Evolutionary conservation across 1,140 invertebrate genomes (phyloP), one percentile per base, ranked within the genome.

Genomic region (Tetramorium alpestre): DNA sequence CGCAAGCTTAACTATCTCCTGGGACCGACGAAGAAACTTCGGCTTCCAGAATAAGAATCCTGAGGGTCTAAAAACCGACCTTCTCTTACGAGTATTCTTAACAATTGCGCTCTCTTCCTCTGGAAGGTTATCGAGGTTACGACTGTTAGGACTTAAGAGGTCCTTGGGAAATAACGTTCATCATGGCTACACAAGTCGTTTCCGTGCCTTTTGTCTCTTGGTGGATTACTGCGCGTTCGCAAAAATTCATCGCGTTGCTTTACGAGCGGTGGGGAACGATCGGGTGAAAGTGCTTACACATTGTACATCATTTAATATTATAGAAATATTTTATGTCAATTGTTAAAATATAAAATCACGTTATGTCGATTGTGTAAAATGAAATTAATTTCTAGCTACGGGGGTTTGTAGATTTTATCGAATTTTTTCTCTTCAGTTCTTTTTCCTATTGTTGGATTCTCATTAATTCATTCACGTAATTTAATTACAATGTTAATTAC

Each of bases 161-260:
- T 25, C 22, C 60, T 60, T 16, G 51, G 67, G 85, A 86, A 88
- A 88, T 88, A 80, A 70, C 69, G 41, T 78, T 88, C 56, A 56
- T 87, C 72, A 49, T 38, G 28, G 16, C 65, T n/a, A 80, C 70
- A 51, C 25, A 56, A 62, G 16, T 18, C 38, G 6, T 25, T 56
- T 44, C 33, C 54, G 38, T n/a, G 56, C 18, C 18, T 67, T 80
- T 73, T 75, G 41, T 81, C 51, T 75, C 16, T 16, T 10, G 11
- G 25, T 22, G 13, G 28, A 73, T 78, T 73, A 80, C 64, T 60
- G 41, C 56, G n/a, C 33, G 2, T 69, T n/a, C 8, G 13, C 16
- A 47, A 86, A 73, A 88, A 64, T 72, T 69, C 22, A 44, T 33
- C 58, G 49, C 38, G 8, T 4, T 4, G 11, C 13, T 86, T 88